Evolutionary conservation across 2,888 invertebrate species (phyloP).

Genomic region (Steinernema scapterisci): DNA sequence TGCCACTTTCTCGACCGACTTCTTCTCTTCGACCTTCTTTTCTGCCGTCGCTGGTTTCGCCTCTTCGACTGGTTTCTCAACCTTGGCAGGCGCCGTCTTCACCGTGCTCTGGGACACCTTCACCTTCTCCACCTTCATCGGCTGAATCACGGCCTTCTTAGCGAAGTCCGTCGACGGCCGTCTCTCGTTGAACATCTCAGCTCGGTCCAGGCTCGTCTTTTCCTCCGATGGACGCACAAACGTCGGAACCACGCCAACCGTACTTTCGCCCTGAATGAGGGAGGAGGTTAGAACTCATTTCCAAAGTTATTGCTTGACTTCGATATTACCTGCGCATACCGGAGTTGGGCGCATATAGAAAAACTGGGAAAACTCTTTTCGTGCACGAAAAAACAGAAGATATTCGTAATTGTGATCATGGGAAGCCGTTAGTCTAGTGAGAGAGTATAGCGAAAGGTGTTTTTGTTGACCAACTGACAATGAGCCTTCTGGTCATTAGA

Average conservation of each 20-base stretch:
- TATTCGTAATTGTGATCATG: no score
- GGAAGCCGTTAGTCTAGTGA: no score
- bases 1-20: slow-evolving; percentile 16
- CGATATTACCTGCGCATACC: no score
- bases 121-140: slow-evolving; percentile 54
- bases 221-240: slow-evolving; percentile 45
- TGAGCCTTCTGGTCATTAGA: no score
- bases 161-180: slow-evolving; percentile 61
- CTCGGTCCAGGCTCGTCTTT: slow-evolving; percentile 36
- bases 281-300: slow-evolving; percentile 34
- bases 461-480: no score
- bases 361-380: no score
- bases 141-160: slow-evolving; percentile 60
- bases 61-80: background rate
- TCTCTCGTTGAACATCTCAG: slow-evolving; percentile 44
- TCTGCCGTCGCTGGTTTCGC: background rate
- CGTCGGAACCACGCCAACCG: slow-evolving; percentile 49
- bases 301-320: slow-evolving; percentile 41
- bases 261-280: slow-evolving; percentile 41
- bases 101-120: slow-evolving; percentile 40
- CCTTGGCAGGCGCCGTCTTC: slow-evolving; percentile 8
- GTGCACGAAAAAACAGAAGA: no score
- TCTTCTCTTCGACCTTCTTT: slow-evolving; percentile 22
- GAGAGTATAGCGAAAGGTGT: no score
- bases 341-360: no score